Conservation (phyloP, 2,797 vertebrate genomes). For the Accipiter badius region DNA sequence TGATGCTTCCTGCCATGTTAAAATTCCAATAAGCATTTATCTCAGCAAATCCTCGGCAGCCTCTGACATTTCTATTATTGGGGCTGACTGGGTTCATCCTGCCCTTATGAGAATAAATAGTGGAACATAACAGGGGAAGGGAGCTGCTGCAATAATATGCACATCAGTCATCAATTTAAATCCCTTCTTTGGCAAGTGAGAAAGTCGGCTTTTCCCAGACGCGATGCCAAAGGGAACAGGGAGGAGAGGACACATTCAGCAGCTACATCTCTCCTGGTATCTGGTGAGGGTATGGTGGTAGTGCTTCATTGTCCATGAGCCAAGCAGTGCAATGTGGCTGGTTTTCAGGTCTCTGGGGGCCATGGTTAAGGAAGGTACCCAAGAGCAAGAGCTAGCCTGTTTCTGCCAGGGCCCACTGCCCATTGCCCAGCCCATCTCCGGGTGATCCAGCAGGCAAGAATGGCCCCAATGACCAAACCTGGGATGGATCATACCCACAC, state of each 20-base stretch:
- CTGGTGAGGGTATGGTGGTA: accelerated
- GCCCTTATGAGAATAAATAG: conserved; percentile 29
- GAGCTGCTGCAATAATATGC: neutral
- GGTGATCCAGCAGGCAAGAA: neutral
- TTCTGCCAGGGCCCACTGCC: neutral
- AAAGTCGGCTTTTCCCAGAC: neutral
- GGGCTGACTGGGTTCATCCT: conserved; percentile 33
- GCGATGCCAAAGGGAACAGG: neutral
- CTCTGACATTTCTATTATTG: conserved; percentile 58
- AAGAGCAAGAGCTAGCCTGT: neutral
- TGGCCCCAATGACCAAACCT: neutral
- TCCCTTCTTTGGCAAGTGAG: neutral
- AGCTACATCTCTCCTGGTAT: neutral
- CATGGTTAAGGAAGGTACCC: neutral
- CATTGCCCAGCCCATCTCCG: neutral
- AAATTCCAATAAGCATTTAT: conserved; percentile 51
- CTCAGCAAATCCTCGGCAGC: neutral
- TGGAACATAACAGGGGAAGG: neutral
- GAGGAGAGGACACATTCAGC: neutral
- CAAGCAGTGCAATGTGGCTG: neutral
- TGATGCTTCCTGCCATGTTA: conserved; percentile 15
- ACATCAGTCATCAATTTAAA: neutral
- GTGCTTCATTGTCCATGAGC: neutral
- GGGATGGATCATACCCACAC: neutral
- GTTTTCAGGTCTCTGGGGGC: neutral